These are phyloP conservation scores for Xestia xanthographa DNA, from an alignment of 2,888 invertebrate species.

Conservation along the genomic window DNA sequence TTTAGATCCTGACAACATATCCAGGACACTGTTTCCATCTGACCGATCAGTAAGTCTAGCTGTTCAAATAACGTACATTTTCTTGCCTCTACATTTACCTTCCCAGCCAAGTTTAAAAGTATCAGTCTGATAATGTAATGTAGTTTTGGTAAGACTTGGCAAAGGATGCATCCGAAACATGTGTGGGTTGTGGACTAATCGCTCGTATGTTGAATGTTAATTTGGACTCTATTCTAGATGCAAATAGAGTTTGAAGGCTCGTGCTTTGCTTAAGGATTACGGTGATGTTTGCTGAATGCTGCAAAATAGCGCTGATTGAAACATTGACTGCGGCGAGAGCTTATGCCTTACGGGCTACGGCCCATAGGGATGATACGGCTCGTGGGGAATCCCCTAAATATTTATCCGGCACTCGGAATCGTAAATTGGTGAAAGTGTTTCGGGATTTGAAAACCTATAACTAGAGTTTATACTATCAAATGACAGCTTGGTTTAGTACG, in stretches of 20 bases:
- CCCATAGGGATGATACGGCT: too few relatives aligned
- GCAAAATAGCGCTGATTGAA: conserved; percentile 16
- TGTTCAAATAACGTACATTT: not conserved
- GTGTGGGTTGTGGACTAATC: conserved; percentile 15
- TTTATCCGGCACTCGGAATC: conserved; percentile 35
- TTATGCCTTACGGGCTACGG: conserved; percentile 26
- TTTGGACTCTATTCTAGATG: not conserved
- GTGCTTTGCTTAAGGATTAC: not conserved
- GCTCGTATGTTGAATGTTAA: not conserved
- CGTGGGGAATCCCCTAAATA: conserved; percentile 19
- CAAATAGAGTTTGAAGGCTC: not conserved
- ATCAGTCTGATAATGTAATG: not conserved
- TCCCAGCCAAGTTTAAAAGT: not conserved
- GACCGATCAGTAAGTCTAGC: too few relatives aligned
- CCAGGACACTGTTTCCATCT: too few relatives aligned
- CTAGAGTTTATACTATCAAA: not conserved
- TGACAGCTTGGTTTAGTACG: not conserved
- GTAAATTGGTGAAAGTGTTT: not conserved
- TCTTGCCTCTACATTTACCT: not conserved
- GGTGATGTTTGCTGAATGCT: conserved; percentile 16
- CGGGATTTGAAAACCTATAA: not conserved
- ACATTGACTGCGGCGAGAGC: conserved; percentile 25
- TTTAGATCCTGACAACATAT: too few relatives aligned
- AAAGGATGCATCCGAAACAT: conserved; percentile 11
- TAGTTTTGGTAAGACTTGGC: not conserved